These are phyloP conservation scores for Meteorus cinctellus DNA, from an alignment of 2,888 invertebrate species.

Conservation along the genomic window DNA sequence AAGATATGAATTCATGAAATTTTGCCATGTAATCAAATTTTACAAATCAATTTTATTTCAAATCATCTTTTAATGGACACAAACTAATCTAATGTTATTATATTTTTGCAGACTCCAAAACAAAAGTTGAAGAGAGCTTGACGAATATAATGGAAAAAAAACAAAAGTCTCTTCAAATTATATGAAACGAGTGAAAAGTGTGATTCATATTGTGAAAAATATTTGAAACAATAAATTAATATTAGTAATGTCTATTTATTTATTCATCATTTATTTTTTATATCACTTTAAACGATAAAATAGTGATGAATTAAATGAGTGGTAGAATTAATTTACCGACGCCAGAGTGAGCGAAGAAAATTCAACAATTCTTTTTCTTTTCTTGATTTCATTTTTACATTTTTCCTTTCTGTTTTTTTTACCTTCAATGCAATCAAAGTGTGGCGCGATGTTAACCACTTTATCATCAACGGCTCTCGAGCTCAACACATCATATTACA, in stretches of 20 bases:
- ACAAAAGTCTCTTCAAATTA: not conserved
- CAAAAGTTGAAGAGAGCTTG: not conserved
- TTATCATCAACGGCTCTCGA: conserved; percentile 63
- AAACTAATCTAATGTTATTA: too few species aligned
- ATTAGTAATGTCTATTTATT: not conserved
- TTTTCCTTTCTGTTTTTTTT: not conserved
- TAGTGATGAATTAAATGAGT: not conserved
- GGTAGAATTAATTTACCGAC: not conserved
- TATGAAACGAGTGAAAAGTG: not conserved
- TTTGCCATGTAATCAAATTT: too few species aligned
- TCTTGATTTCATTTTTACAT: not conserved
- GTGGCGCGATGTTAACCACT: conserved; percentile 61
- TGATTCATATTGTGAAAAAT: not conserved
- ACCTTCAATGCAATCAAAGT: not conserved
- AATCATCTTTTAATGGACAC: too few species aligned
- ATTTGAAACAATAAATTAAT: not conserved
- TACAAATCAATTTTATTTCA: too few species aligned
- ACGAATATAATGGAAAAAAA: not conserved
- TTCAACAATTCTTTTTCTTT: not conserved
- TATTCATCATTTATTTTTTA: not conserved
- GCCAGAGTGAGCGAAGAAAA: not conserved
- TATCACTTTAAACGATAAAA: not conserved
- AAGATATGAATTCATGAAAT: too few species aligned
- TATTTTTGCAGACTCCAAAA: too few species aligned
- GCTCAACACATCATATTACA: conserved; percentile 66